phyloP scores from a whole-genome alignment of 2,113 vertebrate genomes.

The Lethenteron camtschaticum region DNA sequence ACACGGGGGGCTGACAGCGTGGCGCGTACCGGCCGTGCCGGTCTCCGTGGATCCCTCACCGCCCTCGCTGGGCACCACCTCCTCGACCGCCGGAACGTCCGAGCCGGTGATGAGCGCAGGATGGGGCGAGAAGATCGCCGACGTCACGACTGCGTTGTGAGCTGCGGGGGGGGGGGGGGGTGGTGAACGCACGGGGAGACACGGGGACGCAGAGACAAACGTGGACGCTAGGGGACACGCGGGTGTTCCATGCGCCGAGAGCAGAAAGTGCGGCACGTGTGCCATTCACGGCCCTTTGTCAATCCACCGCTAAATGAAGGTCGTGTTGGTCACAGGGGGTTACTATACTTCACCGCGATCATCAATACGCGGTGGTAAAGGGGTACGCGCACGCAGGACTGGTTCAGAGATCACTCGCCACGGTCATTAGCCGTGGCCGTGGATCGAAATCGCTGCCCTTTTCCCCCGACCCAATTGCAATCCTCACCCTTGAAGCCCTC shows the following conservation, averaged over 20 bases:
- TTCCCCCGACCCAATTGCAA: too few species aligned
- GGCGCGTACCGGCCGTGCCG: constrained; percentile 52
- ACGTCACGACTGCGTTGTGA: constrained; percentile 93
- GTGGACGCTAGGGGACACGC: constrained; percentile 9
- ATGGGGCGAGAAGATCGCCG: constrained; percentile 81
- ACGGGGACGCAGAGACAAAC: constrained; percentile 11
- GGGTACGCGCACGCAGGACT: background rate
- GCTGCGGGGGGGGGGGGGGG: constrained; percentile 24
- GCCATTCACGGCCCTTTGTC: too few species aligned
- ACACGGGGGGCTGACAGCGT: background rate
- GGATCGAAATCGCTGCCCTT: background rate
- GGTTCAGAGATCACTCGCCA: background rate
- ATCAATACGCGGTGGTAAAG: background rate
- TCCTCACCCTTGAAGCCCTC: constrained; percentile 90
- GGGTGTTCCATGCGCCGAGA: background rate
- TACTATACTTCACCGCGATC: background rate
- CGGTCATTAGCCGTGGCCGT: background rate
- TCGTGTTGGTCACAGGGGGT: background rate
- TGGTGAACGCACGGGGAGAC: background rate
- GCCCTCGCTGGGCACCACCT: constrained; percentile 40
- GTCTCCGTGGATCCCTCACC: constrained; percentile 39
- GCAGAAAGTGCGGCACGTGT: background rate
- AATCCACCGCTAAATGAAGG: background rate
- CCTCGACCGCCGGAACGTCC: constrained; percentile 43
- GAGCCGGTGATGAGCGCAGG: constrained; percentile 59